Conservation (phyloP, 2,113 vertebrate genomes). For the Dasyprocta punctata region DNA sequence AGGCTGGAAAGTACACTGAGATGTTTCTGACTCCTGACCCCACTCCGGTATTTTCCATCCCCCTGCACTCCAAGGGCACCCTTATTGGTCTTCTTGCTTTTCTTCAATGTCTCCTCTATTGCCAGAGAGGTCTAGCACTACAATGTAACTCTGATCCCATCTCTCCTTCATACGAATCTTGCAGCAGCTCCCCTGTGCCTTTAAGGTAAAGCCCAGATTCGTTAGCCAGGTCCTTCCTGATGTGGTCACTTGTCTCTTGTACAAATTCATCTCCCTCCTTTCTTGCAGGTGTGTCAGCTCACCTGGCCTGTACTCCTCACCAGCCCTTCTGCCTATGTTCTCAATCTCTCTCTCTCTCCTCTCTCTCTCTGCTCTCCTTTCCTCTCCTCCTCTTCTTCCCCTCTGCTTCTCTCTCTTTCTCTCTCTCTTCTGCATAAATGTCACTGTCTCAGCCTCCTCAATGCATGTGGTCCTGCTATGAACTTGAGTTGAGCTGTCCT, state of each 20-base stretch:
- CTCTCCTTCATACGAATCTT: neutral
- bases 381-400: too few relatives aligned
- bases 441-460: neutral
- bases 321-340: neutral
- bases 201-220: neutral
- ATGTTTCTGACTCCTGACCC: neutral
- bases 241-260: neutral
- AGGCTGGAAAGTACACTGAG: neutral
- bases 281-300: neutral
- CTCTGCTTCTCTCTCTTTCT: too few relatives aligned
- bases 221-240: neutral
- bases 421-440: neutral
- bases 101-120: neutral
- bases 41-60: neutral
- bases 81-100: neutral
- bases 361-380: too few relatives aligned
- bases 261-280: neutral
- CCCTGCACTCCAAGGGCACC: neutral
- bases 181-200: neutral
- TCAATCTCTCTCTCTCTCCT: neutral
- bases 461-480: neutral
- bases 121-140: neutral
- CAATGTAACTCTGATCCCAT: neutral
- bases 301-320: accelerated
- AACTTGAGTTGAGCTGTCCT: neutral